Percentiles rank a stretch among this genome's conserved stretches.
Evolutionary conservation across 2,797 vertebrate genomes (phyloP).

Genomic region (Sebastes vulpes): DNA sequence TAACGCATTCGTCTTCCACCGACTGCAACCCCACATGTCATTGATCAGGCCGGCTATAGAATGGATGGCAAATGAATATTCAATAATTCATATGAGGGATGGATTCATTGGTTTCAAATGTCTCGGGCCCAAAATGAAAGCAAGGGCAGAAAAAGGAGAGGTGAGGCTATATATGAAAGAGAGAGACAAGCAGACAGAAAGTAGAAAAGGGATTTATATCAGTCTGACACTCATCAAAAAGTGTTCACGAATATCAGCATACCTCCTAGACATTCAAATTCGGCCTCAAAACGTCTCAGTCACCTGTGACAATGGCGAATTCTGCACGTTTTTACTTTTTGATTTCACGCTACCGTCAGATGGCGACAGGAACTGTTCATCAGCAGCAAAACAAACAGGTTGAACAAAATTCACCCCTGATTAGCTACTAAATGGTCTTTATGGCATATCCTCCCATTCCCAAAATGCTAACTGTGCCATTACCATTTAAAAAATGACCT

Average conservation of each 20-base stretch:
- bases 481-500: constrained; percentile 51
- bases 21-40: constrained; percentile 9
- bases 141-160: constrained; percentile 8
- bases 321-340: constrained; percentile 31
- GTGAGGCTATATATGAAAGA: not conserved
- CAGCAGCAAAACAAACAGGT: constrained; percentile 35
- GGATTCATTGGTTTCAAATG: constrained; percentile 40
- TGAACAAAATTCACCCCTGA: constrained; percentile 34
- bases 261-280: constrained; percentile 45
- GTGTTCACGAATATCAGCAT: constrained; percentile 58
- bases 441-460: constrained; percentile 39
- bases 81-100: constrained; percentile 74
- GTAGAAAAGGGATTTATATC: constrained; percentile 14
- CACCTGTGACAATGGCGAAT: constrained; percentile 38
- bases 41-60: constrained; percentile 8
- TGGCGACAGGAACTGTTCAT: constrained; percentile 12
- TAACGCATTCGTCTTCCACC: constrained; percentile 13
- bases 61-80: constrained; percentile 49
- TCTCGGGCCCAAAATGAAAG: constrained; percentile 32
- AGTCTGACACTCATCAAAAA: constrained; percentile 54
- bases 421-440: constrained; percentile 45
- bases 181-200: constrained; percentile 17
- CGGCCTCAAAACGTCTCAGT: constrained; percentile 32
- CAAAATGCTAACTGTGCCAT: constrained; percentile 62
- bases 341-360: not conserved